Conservation (phyloP, 92 coral and sea anemone species). For the Ricordea florida region DNA sequence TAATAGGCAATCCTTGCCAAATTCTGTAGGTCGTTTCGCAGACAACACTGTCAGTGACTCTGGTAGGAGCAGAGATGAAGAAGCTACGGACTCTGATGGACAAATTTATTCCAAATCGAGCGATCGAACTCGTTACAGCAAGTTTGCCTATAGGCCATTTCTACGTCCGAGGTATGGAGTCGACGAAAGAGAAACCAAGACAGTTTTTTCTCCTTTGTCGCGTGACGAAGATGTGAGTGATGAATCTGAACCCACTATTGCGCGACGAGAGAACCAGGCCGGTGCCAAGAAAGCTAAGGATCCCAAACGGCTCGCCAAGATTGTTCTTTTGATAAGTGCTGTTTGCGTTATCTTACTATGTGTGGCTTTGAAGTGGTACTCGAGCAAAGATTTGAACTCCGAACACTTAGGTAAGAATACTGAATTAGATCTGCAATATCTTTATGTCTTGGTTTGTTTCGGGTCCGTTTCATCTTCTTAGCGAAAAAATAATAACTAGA, state of each 20-base stretch:
- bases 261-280: slow-evolving; percentile 33
- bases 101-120: not conserved
- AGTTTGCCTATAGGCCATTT: too few species aligned
- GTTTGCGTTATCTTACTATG: slow-evolving; percentile 36
- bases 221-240: not conserved
- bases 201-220: not conserved
- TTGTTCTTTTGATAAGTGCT: slow-evolving; percentile 20
- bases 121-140: not conserved
- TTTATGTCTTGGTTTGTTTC: not conserved
- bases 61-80: not conserved
- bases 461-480: too few species aligned
- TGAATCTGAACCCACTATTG: not conserved
- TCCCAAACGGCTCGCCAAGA: slow-evolving; percentile 19
- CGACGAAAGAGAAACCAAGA: too few species aligned
- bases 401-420: slow-evolving; percentile 15
- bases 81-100: not conserved
- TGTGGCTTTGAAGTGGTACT: slow-evolving; percentile 6
- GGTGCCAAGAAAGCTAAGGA: slow-evolving; percentile 23
- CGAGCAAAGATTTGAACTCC: not conserved
- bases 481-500: too few species aligned
- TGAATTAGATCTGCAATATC: not conserved
- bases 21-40: slow-evolving; percentile 11
- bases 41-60: not conserved
- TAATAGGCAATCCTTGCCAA: slow-evolving; percentile 15
- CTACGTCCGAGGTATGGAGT: too few species aligned